Base-by-base conservation (phyloP, 1,140 invertebrate genomes). In the Theocolax elegans region DNA sequence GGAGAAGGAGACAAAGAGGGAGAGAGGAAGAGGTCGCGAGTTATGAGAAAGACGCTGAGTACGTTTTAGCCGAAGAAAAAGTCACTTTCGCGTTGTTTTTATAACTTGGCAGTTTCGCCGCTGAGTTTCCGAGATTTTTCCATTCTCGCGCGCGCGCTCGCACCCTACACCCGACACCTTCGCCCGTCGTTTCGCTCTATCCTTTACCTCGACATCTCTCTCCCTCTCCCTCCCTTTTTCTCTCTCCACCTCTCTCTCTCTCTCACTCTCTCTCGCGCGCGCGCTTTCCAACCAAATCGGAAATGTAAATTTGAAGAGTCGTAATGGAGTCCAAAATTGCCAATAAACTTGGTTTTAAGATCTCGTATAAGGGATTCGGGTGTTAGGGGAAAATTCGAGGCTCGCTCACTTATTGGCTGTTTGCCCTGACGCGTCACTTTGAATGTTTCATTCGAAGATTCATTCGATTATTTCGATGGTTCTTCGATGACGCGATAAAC, bases 311-410 rank as follows among this genome's bases (percentile, higher is more conserved):
- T 66, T 46, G 13, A 56, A 53, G 51, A 17, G 15, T 15, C 21
- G 38, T 56, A 31, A 66, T 27, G 25, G 40, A 46, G 63, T 19
- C 38, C 19, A 38, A 44, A 66, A 56, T 56, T 54, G 51, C 23
- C 51, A n/a, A 66, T 56, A 66, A 66, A 44, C 49, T 44, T 66
- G 44, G 38, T 46, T 56, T 46, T 46, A 66, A 66, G 49, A 31
- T 66, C 46, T 27, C 48, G 13, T 21, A 27, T 27, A 42, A 13
- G 31, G 15, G 15, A 8, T 2, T 12, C n/a, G 6, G 12, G 8
- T 38, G 10, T 35, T 35, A 35, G 10, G 31, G 29, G n/a, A 29
- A 60, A 42, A 63, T 63, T 49, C 46, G 51, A 35, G 44, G 17
- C 17, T 15, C 3, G 27, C 31, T 3, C 19, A 19, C 8, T 40